Conservation (phyloP, 2,113 vertebrate species). For the Perca schrenkii region DNA sequence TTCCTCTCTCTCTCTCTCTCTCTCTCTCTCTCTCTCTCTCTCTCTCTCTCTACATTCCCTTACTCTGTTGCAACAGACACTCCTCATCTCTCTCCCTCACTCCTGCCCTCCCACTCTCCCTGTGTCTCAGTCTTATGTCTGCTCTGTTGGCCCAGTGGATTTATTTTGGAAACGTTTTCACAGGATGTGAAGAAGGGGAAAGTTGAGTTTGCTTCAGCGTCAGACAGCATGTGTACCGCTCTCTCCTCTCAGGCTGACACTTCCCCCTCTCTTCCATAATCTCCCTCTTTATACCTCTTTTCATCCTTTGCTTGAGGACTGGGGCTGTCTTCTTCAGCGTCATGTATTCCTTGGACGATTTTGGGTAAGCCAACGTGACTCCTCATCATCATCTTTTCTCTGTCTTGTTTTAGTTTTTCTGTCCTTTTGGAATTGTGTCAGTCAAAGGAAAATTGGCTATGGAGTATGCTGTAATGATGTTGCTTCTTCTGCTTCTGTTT, state of each 20-base stretch:
- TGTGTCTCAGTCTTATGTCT: conserved; percentile 47
- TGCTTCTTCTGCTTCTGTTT: conserved; percentile 51
- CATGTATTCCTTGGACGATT: conserved; percentile 83
- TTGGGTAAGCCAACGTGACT: conserved; percentile 74
- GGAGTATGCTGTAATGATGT: conserved; percentile 26
- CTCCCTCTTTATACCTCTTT: conserved; percentile 61
- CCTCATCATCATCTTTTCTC: conserved; percentile 1
- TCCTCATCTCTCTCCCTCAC: conserved; percentile 49
- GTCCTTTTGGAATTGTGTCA: conserved; percentile 11
- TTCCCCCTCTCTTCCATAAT: conserved; percentile 72
- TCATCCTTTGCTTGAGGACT: conserved; percentile 55
- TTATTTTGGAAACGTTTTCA: conserved; percentile 15
- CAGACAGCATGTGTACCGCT: conserved; percentile 57
- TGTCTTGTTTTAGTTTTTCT: conserved; percentile 16
- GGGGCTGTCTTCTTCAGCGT: conserved; percentile 37
- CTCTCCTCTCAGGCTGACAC: conserved; percentile 62
- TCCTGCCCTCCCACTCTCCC: conserved; percentile 56
- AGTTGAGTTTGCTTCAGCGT: conserved; percentile 39
- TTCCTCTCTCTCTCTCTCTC: conserved; percentile 71
- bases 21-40: conserved; percentile 30
- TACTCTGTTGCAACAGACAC: conserved; percentile 55
- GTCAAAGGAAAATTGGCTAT: conserved; percentile 24
- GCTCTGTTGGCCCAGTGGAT: conserved; percentile 51
- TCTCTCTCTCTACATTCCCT: conserved; percentile 62
- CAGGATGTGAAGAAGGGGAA: conserved; percentile 68